Evolutionary conservation across 2,113 vertebrate genomes (phyloP).

Genomic region (Varanus komodoensis): DNA sequence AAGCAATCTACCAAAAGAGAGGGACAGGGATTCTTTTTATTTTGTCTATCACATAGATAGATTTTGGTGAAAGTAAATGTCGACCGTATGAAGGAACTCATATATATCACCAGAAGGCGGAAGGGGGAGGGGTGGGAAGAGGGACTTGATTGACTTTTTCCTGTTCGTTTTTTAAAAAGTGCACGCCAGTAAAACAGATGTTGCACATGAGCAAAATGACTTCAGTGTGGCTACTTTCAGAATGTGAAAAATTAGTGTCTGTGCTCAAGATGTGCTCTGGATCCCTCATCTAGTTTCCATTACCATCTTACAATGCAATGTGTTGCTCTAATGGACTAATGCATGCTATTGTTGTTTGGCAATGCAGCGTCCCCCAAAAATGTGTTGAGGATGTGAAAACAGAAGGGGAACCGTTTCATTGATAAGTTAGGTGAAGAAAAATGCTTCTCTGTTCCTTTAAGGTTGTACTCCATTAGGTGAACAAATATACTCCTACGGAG

Average conservation of each 20-base stretch:
- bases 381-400: constrained; percentile 1
- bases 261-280: constrained; percentile 62
- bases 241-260: constrained; percentile 52
- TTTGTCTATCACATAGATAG: constrained; percentile 20
- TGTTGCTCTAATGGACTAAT: neutral
- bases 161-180: constrained; percentile 53
- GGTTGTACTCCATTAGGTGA: too few relatives aligned
- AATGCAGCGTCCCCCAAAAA: neutral
- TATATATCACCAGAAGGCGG: constrained; percentile 17
- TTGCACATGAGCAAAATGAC: constrained; percentile 54
- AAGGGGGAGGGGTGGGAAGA: constrained; percentile 41
- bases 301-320: neutral
- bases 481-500: too few relatives aligned
- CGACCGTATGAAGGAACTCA: constrained; percentile 47
- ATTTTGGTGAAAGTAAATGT: constrained; percentile 50
- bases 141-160: constrained; percentile 68
- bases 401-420: constrained; percentile 32
- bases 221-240: constrained; percentile 34
- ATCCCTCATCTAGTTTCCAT: neutral
- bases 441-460: too few relatives aligned
- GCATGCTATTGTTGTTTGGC: neutral
- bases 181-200: constrained; percentile 56
- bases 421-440: neutral
- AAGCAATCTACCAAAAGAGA: neutral
- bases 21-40: neutral